A percentile compares a stretch with the other conserved stretches of the same genome.
Conservation (phyloP, 2,113 vertebrate species). For the Neotoma lepida region DNA sequence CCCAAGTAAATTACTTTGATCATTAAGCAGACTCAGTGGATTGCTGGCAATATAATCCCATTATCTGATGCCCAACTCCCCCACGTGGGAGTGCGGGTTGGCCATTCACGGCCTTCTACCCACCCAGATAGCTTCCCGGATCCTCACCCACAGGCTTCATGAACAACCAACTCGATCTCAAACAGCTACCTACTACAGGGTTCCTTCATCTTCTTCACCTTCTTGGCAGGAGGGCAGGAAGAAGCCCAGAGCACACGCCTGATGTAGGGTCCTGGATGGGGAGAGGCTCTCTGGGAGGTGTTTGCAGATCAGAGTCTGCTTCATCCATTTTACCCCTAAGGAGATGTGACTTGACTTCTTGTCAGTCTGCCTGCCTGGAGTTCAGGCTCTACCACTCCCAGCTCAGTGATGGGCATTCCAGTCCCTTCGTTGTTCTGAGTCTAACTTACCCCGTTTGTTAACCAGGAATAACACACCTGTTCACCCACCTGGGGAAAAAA, state of each 20-base stretch:
- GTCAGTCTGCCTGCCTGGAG: not conserved
- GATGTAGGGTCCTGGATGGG: fast-evolving
- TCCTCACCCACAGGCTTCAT: no score
- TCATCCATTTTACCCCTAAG: not conserved
- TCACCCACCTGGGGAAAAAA: not conserved
- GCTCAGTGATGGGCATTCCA: not conserved
- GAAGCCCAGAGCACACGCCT: not conserved
- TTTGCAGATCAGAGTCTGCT: no score
- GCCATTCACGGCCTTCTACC: no score
- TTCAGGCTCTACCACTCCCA: not conserved
- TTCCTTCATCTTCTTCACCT: not conserved
- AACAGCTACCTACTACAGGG: no score
- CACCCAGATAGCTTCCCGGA: no score
- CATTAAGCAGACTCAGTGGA: no score
- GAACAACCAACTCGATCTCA: no score
- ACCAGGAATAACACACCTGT: not conserved
- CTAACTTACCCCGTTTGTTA: not conserved
- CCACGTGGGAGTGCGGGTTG: no score
- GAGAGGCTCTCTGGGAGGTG: not conserved
- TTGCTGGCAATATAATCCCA: no score
- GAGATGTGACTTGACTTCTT: not conserved
- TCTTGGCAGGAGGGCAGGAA: not conserved
- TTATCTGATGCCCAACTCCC: no score
- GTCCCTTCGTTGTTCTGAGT: not conserved
- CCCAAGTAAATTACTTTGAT: no score